These are phyloP conservation scores for Tortricodes alternella DNA, from an alignment of 2,888 invertebrate genomes.

Conservation along the genomic window DNA sequence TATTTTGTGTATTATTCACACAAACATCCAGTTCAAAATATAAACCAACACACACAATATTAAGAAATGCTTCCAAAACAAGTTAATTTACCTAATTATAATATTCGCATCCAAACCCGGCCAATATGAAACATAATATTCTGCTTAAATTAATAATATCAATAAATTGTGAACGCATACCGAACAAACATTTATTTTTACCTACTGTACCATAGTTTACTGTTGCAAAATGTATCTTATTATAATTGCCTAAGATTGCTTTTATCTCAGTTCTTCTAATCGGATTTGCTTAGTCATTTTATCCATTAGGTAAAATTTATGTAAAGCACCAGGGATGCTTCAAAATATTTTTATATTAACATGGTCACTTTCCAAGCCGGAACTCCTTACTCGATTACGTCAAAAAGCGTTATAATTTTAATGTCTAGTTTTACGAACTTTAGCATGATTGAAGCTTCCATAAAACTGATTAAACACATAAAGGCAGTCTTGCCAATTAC, in stretches of 20 bases:
- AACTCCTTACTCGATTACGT: too few relatives aligned
- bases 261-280: background rate
- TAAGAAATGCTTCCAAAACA: conserved; percentile 16
- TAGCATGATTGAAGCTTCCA: too few relatives aligned
- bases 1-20: background rate
- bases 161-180: conserved; percentile 11
- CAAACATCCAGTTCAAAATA: background rate
- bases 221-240: background rate
- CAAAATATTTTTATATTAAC: too few relatives aligned
- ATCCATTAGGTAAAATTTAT: conserved; percentile 13
- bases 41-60: conserved; percentile 15
- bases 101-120: conserved; percentile 16
- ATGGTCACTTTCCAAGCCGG: too few relatives aligned
- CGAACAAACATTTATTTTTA: conserved; percentile 15
- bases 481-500: too few relatives aligned
- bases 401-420: background rate
- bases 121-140: conserved; percentile 9
- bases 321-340: too few relatives aligned
- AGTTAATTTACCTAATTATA: conserved; percentile 19
- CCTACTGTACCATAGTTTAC: background rate
- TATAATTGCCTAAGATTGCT: background rate
- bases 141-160: conserved; percentile 13
- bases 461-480: too few relatives aligned
- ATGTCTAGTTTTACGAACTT: background rate
- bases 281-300: background rate